phyloP scores from a whole-genome alignment of 2,888 invertebrate genomes.

The Cantharis flavilabris region DNA sequence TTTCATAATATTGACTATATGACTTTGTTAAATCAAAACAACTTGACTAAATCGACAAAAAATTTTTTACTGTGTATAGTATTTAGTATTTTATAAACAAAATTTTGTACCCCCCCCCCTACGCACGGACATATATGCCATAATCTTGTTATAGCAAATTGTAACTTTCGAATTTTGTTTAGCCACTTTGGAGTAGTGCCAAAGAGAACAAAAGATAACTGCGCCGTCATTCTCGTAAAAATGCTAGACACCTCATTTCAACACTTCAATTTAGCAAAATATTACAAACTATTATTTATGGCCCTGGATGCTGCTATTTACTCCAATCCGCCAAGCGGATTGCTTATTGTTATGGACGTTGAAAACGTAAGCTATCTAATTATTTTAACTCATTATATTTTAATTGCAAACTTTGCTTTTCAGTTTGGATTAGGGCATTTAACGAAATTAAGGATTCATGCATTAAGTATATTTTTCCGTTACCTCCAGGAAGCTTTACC shows the following conservation, averaged over 20 bases:
- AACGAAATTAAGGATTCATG: slow-evolving; percentile 38
- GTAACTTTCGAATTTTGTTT: neutral
- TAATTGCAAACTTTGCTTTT: slow-evolving; percentile 16
- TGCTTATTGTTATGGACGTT: slow-evolving; percentile 72
- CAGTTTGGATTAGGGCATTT: slow-evolving; percentile 44
- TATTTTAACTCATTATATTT: neutral
- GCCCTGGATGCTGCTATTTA: slow-evolving; percentile 58
- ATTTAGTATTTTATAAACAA: too few species aligned
- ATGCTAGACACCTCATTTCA: slow-evolving; percentile 62
- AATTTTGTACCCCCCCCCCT: too few species aligned
- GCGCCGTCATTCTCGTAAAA: slow-evolving; percentile 66
- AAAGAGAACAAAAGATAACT: slow-evolving; percentile 62
- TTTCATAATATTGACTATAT: too few species aligned
- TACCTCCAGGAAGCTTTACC: slow-evolving; percentile 52
- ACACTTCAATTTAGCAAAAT: slow-evolving; percentile 63
- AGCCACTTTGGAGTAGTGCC: slow-evolving; percentile 58
- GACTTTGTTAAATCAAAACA: too few species aligned
- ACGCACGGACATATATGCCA: too few species aligned
- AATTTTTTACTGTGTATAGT: too few species aligned
- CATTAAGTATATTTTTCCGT: slow-evolving; percentile 38
- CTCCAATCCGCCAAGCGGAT: slow-evolving; percentile 64
- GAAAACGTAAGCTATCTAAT: slow-evolving; percentile 59
- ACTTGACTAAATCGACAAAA: too few species aligned
- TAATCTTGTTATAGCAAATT: too few species aligned
- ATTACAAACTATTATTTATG: slow-evolving; percentile 59